Conservation (phyloP, 2,888 invertebrate genomes). For the Agrochola circellaris region DNA sequence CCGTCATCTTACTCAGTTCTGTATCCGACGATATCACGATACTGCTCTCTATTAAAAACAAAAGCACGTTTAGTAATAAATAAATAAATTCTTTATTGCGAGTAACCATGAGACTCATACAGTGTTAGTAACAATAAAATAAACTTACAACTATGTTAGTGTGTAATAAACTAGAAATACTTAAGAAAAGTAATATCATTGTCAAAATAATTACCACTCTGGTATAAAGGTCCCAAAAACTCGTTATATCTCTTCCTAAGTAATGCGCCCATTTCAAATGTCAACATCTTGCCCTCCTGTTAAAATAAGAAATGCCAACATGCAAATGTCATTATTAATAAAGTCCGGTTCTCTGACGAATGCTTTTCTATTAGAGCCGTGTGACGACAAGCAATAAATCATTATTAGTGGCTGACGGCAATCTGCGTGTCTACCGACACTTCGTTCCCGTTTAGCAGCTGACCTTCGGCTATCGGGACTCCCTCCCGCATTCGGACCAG, state of each 20-base stretch:
- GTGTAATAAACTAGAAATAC: neutral
- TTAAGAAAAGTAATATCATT: neutral
- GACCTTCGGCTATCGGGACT: conserved; percentile 82
- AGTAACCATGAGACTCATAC: no score
- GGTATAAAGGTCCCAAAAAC: conserved; percentile 87
- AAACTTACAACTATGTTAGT: no score
- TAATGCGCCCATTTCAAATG: conserved; percentile 90
- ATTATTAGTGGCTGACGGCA: conserved; percentile 85
- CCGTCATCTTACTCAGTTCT: conserved; percentile 94
- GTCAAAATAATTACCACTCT: conserved; percentile 76
- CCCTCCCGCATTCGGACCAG: conserved; percentile 79
- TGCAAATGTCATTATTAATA: conserved; percentile 31
- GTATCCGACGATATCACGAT: conserved; percentile 92
- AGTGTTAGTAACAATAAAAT: no score
- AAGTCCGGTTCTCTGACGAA: conserved; percentile 52
- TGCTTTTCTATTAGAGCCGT: conserved; percentile 69
- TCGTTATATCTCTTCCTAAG: conserved; percentile 89
- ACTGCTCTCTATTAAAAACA: conserved; percentile 74
- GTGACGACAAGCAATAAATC: conserved; percentile 83
- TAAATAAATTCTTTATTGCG: no score
- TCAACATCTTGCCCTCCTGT: conserved; percentile 90
- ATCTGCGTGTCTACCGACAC: conserved; percentile 80
- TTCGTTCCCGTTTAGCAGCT: conserved; percentile 82
- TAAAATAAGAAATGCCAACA: conserved; percentile 65
- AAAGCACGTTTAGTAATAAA: neutral